Conservation (phyloP, 2,113 vertebrate genomes). For the Tapirus terrestris region DNA sequence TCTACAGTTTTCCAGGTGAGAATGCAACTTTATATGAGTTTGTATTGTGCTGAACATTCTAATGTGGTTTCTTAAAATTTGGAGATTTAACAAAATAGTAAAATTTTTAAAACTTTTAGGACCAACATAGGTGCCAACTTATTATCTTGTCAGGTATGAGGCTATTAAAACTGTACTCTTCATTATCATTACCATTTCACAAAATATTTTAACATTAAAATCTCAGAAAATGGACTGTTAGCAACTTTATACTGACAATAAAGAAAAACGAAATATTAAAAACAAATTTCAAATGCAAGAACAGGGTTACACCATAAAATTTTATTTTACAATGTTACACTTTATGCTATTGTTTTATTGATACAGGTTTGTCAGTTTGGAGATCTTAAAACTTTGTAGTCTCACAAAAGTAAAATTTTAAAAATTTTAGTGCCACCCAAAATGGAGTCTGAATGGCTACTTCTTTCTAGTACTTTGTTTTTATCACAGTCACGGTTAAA, state of each 20-base stretch:
- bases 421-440: neutral
- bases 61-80: slow-evolving; percentile 4
- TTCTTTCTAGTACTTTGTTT: slow-evolving; percentile 2
- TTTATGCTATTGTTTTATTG: neutral
- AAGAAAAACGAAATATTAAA: neutral
- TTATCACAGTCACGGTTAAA: neutral
- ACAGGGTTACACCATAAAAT: neutral
- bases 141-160: neutral
- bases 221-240: neutral
- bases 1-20: neutral
- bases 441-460: neutral
- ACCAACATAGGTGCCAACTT: neutral
- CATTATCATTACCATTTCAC: neutral
- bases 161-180: neutral
- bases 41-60: neutral
- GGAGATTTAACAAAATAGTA: neutral
- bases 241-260: neutral
- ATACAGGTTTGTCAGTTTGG: neutral
- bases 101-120: neutral
- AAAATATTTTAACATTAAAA: slow-evolving; percentile 47
- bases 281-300: neutral
- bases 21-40: neutral
- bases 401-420: slow-evolving; percentile 1
- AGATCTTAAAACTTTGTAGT: neutral
- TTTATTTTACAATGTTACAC: neutral